Base-by-base conservation (phyloP, 2,888 invertebrate genomes). In the Tanaodytes sp. region DNA sequence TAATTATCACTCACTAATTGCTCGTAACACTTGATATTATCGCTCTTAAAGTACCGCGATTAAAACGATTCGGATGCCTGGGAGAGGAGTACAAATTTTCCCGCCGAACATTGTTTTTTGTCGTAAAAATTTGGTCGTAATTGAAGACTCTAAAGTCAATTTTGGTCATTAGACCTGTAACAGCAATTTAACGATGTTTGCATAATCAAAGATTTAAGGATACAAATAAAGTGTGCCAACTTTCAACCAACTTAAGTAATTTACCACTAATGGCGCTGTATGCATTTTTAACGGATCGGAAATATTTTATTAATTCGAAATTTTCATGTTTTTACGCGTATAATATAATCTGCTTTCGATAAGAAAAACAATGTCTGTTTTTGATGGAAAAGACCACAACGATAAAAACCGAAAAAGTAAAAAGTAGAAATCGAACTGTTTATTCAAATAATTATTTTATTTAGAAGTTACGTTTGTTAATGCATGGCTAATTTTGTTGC, bases 141-240 rank as follows among this genome's bases (percentile, higher is more conserved):
- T n/a, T 33, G 23, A 51, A 15, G 15, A 33, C 14, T 48, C 36
- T 11, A n/a, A 18, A 48, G 20, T 36, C n/a, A 48, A 12, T 36
- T 48, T 19, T 15, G 5, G n/a, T 18, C 36, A 48, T 48, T 48
- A 36, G 19, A 48, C 48, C 15, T 8, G 14, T 31, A 48, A 31
- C 43, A 43, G 9, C 27, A 48, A 48, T 36, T 48, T 16, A 19
- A 36, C 48, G 16, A 36, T 48, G 48, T 36, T 48, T 48, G 48
- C 36, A 33, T 48, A n/a, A 31, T 33, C 12, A 19, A 33, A 48
- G 48, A 36, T 48, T 33, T 36, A 18, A 16, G 18, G 14, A 19
- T 15, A 18, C 45, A 9, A 45, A 16, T 18, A 48, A 33, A 48
- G 18, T 31, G 36, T 19, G 40, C n/a, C 4, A 46, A 46, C 46